Evolutionary conservation across 2,888 invertebrate genomes (phyloP).

Genomic region (Griposia aprilina): DNA sequence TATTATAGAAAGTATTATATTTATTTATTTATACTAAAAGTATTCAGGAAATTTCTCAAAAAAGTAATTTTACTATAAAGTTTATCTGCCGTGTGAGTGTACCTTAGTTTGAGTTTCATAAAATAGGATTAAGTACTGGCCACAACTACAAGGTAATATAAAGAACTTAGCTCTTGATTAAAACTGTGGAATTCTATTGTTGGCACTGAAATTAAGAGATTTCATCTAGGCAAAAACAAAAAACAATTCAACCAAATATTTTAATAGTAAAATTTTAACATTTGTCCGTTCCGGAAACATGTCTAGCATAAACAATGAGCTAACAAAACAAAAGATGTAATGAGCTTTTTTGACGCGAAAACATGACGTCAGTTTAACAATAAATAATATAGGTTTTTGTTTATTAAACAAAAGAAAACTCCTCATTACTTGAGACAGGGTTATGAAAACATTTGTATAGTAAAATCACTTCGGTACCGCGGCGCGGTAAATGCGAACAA

Average conservation of each 20-base stretch:
- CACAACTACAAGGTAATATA: not conserved
- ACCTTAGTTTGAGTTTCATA: not conserved
- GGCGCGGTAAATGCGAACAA: slow-evolving; percentile 37
- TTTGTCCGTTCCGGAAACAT: slow-evolving; percentile 31
- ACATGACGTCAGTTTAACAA: slow-evolving; percentile 55
- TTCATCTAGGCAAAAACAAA: slow-evolving; percentile 16
- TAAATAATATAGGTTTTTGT: slow-evolving; percentile 47
- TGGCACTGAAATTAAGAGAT: slow-evolving; percentile 21
- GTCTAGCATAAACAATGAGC: slow-evolving; percentile 53
- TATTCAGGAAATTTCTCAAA: not conserved
- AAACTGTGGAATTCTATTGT: not conserved
- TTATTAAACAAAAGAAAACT: slow-evolving; percentile 66
- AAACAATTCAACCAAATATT: slow-evolving; percentile 29
- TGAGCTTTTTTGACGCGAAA: slow-evolving; percentile 50
- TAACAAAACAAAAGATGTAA: slow-evolving; percentile 47
- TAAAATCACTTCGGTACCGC: slow-evolving; percentile 46
- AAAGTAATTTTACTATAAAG: not conserved
- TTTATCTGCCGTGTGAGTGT: not conserved
- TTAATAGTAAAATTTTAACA: slow-evolving; percentile 30
- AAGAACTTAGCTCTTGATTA: slow-evolving; percentile 8
- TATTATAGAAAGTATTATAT: not conserved
- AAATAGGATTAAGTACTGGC: not conserved
- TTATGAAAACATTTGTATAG: slow-evolving; percentile 57
- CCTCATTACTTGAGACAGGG: slow-evolving; percentile 70
- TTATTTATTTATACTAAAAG: not conserved